Conservation (phyloP, 2,888 invertebrate species). For the Eutolmus rufibarbis region DNA sequence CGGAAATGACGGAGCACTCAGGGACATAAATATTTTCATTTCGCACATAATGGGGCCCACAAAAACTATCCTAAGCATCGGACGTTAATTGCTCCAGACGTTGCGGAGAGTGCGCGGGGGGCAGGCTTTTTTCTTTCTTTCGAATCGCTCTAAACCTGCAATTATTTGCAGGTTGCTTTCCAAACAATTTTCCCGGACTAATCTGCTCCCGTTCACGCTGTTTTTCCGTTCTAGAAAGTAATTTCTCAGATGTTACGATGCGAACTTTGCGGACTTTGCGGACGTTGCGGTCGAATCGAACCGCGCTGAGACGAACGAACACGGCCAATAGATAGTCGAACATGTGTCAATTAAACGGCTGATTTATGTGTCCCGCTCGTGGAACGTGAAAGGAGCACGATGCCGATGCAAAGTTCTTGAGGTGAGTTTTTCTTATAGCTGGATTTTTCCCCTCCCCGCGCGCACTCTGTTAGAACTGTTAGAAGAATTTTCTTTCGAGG, state of each 20-base stretch:
- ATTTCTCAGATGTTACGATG: not conserved
- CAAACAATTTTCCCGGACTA: not conserved
- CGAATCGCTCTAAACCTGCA: not conserved
- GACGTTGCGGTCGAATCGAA: not conserved
- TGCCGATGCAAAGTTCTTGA: not conserved
- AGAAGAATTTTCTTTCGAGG: not conserved
- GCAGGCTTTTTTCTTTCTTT: not conserved
- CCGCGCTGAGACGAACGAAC: not conserved
- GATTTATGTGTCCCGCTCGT: not conserved
- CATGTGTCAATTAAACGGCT: not conserved
- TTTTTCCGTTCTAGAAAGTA: not conserved
- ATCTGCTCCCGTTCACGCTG: not conserved
- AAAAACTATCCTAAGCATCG: not conserved
- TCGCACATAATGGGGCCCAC: not conserved
- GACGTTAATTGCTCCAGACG: not conserved
- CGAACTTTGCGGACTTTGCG: no score
- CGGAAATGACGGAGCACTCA: not conserved
- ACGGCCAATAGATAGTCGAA: not conserved
- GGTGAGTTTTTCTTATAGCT: not conserved
- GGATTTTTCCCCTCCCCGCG: not conserved
- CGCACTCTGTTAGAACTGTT: not conserved
- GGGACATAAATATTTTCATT: not conserved
- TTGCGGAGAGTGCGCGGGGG: not conserved
- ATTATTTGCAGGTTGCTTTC: not conserved
- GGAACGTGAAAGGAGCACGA: not conserved